Conservation (phyloP, 2,888 invertebrate genomes). For the Thymelicus sylvestris region DNA sequence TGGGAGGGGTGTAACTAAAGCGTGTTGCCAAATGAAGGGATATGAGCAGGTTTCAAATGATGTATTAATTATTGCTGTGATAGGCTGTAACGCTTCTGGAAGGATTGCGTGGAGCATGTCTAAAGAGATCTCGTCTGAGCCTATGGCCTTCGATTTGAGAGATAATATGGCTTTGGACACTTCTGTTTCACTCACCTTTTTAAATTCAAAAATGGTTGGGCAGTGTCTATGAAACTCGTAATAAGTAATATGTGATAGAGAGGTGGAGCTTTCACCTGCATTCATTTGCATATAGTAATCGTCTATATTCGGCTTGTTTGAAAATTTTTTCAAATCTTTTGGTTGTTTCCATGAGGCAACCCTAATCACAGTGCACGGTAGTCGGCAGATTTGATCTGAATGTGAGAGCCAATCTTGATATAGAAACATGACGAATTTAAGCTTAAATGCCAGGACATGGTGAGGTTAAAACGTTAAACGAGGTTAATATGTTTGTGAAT, state of each 20-base stretch:
- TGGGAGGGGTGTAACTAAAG: too few species aligned
- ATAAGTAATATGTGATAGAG: neutral
- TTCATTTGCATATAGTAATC: too few species aligned
- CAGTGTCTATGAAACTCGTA: neutral
- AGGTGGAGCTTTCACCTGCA: neutral
- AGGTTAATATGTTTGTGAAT: constrained; percentile 5
- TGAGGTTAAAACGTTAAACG: neutral
- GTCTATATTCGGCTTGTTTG: too few species aligned
- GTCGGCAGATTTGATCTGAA: constrained; percentile 25
- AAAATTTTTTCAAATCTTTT: too few species aligned
- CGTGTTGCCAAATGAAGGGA: too few species aligned
- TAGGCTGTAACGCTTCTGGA: too few species aligned
- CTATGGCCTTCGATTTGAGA: neutral
- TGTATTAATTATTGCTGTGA: too few species aligned
- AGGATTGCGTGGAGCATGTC: too few species aligned
- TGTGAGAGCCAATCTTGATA: constrained; percentile 20
- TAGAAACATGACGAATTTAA: constrained; percentile 16
- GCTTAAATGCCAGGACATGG: constrained; percentile 10
- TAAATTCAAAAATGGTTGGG: neutral
- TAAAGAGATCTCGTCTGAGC: too few species aligned
- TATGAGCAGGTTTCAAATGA: too few species aligned
- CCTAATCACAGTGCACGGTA: constrained; percentile 9
- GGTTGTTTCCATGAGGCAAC: neutral
- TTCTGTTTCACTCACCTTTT: neutral
- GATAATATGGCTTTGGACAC: neutral